phyloP scores from a whole-genome alignment of 2,888 invertebrate species.

The Rhyacophila evoluta region DNA sequence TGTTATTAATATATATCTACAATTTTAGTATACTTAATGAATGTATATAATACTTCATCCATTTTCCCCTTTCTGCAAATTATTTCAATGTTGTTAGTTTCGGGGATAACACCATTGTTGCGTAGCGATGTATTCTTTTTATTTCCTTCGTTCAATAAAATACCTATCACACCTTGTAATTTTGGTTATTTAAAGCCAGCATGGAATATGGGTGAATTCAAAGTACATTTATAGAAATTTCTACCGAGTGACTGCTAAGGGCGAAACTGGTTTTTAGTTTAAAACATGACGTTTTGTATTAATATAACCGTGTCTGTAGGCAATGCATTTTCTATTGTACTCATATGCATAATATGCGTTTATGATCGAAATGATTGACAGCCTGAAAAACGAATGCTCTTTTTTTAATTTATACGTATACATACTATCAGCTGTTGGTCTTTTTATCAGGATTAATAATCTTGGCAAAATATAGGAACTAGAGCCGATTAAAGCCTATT shows the following conservation, averaged over 20 bases:
- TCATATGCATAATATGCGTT: background rate
- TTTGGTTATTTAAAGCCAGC: slow-evolving; percentile 1
- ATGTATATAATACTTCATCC: too few relatives aligned
- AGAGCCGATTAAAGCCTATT: too few relatives aligned
- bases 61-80: too few relatives aligned
- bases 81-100: too few relatives aligned
- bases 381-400: background rate
- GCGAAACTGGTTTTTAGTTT: slow-evolving; percentile 3
- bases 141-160: background rate
- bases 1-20: too few relatives aligned
- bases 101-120: too few relatives aligned
- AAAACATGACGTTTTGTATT: background rate
- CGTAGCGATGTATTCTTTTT: too few relatives aligned
- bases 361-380: slow-evolving; percentile 14
- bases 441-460: too few relatives aligned
- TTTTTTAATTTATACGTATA: background rate
- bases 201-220: background rate
- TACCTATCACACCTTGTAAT: slow-evolving; percentile 6
- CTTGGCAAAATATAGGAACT: too few relatives aligned
- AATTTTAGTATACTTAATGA: too few relatives aligned
- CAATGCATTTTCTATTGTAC: slow-evolving; percentile 6
- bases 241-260: background rate
- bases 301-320: background rate
- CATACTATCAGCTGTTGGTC: background rate
- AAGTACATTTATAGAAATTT: background rate